These are phyloP conservation scores for Metacarcinus magister DNA, from an alignment of 2,888 invertebrate genomes.

Conservation along the genomic window DNA sequence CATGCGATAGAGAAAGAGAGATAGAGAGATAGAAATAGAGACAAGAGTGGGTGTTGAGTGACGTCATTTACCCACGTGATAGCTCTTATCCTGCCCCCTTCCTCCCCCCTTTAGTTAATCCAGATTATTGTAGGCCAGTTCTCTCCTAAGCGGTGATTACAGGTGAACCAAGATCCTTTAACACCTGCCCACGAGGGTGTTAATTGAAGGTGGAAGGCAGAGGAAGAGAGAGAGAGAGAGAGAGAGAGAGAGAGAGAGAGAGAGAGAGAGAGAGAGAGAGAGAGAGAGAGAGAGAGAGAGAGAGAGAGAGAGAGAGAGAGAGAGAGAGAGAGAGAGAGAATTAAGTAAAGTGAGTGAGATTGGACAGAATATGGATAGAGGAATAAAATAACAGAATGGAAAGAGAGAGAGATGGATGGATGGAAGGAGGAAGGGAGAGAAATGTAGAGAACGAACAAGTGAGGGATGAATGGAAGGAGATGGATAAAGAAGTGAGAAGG, in stretches of 20 bases:
- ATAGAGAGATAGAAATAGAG: too few species aligned
- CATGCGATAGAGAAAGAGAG: not conserved
- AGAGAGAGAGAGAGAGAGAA: not conserved
- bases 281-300: not conserved
- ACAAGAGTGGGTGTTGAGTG: not conserved
- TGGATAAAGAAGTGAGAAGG: too few species aligned
- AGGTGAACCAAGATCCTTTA: not conserved
- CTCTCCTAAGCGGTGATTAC: constrained; percentile 3
- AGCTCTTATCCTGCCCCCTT: not conserved
- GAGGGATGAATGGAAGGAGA: not conserved
- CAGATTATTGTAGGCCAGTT: not conserved
- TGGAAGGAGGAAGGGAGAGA: not conserved
- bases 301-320: too few species aligned
- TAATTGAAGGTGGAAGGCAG: not conserved
- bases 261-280: not conserved
- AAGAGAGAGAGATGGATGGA: not conserved
- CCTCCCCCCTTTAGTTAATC: not conserved
- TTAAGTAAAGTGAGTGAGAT: not conserved
- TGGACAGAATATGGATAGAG: too few species aligned
- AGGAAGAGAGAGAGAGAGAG: not conserved
- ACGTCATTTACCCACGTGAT: not conserved
- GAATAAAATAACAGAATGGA: too few species aligned
- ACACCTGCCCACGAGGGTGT: not conserved
- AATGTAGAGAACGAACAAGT: not conserved
- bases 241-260: constrained; percentile 26